phyloP scores from a whole-genome alignment of 2,113 vertebrate species.

The Pleuronectes platessa region DNA sequence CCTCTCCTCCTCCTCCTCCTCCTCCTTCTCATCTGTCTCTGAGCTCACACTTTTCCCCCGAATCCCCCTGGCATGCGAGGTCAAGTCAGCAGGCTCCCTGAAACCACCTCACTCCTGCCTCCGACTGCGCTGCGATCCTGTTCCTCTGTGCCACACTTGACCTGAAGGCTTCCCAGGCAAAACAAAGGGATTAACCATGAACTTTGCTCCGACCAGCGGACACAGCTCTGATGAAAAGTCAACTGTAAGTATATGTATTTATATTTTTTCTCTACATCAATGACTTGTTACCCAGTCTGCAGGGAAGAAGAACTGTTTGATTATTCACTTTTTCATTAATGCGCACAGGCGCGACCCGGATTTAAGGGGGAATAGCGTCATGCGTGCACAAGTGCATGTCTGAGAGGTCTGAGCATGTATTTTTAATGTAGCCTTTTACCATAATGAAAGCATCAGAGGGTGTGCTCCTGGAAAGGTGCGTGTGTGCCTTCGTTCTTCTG shows the following conservation, averaged over 20 bases:
- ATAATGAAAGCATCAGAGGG: slow-evolving; percentile 64
- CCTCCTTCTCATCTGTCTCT: slow-evolving; percentile 31
- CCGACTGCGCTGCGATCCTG: slow-evolving; percentile 59
- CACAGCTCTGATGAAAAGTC: slow-evolving; percentile 20
- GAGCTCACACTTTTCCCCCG: slow-evolving; percentile 18
- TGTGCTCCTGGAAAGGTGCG: slow-evolving; percentile 35
- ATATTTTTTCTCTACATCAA: slow-evolving; percentile 1
- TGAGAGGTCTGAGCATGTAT: slow-evolving; percentile 76
- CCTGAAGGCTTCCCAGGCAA: slow-evolving; percentile 61
- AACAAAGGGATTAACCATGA: slow-evolving; percentile 77
- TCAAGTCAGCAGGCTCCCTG: slow-evolving; percentile 62
- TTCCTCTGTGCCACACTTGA: slow-evolving; percentile 58
- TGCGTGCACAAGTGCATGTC: slow-evolving; percentile 71
- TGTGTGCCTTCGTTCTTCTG: slow-evolving; percentile 14
- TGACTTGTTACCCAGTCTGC: slow-evolving; percentile 8
- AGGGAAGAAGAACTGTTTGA: slow-evolving; percentile 23
- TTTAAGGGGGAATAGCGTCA: slow-evolving; percentile 60
- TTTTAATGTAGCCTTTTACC: slow-evolving; percentile 79
- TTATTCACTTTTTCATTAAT: slow-evolving; percentile 48
- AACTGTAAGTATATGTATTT: slow-evolving; percentile 58
- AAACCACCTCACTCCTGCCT: slow-evolving; percentile 46
- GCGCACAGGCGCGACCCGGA: slow-evolving; percentile 66
- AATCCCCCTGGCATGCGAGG: slow-evolving; percentile 37
- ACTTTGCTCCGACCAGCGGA: slow-evolving; percentile 56
- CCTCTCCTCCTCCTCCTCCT: not conserved